Evolutionary conservation across 2,888 invertebrate species (phyloP), one percentile per base, ranked within the genome.

Genomic region (Itoplectis maculator): DNA sequence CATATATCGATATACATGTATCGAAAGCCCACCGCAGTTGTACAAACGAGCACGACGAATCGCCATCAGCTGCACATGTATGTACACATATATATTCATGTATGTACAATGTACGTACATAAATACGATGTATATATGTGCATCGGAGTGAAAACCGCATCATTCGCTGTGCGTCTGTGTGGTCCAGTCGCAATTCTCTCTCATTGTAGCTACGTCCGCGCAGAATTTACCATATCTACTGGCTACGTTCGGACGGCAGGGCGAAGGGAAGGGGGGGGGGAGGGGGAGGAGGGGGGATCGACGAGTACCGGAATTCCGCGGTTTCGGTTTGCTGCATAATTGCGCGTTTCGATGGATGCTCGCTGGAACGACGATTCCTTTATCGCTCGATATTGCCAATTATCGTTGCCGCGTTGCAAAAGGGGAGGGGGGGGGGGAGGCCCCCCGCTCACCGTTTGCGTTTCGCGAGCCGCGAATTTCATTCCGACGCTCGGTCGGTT

Each of bases 301-400:
- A 86, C 80, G 81, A 84, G 78, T 84, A 79, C 84, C 87, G 85
- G 87, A 88, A 88, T 90, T 90, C 88, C 87, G 90, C 79, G 89
- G 90, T 89, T 88, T 88, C 85, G 86, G 88, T 88, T 90, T 89
- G 83, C 86, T 90, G 90, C 90, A 89, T 90, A 90, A 91, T 91
- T 89, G 87, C 86, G 83, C 87, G 87, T 85, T 87, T 87, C 86
- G 85, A 87, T 86, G 87, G 85, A 85, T 87, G 77, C 85, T 81
- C 79, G 86, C 3, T 29, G 29, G 84, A 85, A 87, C 87, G 86
- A 83, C 88, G 87, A 89, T 89, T 90, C 88, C 90, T 90, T 90
- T 90, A 90, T 89, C 89, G 86, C 82, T 80, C 88, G 88, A 89
- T 89, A 90, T 91, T 90, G 89, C 87, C 90, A 90, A 90, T 91